Evolutionary conservation across 2,797 vertebrate species (phyloP).

Genomic region (Remorina albescens): DNA sequence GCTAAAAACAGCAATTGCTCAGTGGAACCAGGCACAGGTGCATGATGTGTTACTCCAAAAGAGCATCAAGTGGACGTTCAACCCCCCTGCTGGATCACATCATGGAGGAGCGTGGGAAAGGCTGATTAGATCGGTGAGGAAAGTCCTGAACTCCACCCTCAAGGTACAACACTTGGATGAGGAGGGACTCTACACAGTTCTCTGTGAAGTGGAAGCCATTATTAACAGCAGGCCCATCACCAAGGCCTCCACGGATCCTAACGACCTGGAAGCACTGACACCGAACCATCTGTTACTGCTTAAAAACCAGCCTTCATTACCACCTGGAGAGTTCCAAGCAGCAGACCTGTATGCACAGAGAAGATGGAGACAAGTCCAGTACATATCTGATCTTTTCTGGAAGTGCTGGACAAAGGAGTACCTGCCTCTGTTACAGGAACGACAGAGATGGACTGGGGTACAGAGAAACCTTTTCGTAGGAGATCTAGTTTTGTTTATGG

Average conservation of each 20-base stretch:
- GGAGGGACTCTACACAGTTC: constrained; percentile 9
- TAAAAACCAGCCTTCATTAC: constrained; percentile 17
- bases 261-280: constrained; percentile 17
- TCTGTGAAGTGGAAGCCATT: not conserved
- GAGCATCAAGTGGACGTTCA: not conserved
- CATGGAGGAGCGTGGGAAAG: not conserved
- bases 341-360: not conserved
- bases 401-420: constrained; percentile 5
- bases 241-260: constrained; percentile 10
- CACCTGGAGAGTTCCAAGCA: constrained; percentile 15
- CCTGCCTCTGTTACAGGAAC: constrained; percentile 17
- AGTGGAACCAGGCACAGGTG: not conserved
- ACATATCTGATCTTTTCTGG: constrained; percentile 16
- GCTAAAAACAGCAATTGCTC: not conserved
- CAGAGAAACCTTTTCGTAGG: constrained; percentile 13
- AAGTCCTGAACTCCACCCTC: constrained; percentile 11
- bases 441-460: constrained; percentile 17
- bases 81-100: constrained; percentile 5
- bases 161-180: constrained; percentile 22
- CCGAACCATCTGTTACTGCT: constrained; percentile 10
- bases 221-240: constrained; percentile 11
- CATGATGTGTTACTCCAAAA: not conserved
- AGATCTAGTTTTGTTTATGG: constrained; percentile 9
- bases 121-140: not conserved
- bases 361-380: constrained; percentile 9